Evolutionary conservation across 2,888 invertebrate genomes (phyloP).

Genomic region (Erannis defoliaria): DNA sequence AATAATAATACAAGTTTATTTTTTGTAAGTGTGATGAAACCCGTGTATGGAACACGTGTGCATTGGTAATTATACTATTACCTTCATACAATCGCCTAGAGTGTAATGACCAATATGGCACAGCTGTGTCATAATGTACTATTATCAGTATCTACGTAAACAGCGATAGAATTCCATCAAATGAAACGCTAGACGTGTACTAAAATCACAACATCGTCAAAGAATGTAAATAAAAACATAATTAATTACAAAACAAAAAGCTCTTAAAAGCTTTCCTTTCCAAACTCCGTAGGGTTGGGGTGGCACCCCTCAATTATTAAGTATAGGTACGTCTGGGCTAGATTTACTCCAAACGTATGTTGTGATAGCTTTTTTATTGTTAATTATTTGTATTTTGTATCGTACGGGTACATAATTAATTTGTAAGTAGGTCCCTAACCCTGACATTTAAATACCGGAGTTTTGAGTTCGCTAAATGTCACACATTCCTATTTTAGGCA

Average conservation of each 20-base stretch:
- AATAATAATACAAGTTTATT: too few species aligned
- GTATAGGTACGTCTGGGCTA: conserved; percentile 72
- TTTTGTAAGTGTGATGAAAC: too few species aligned
- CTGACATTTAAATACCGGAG: conserved; percentile 42
- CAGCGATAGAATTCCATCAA: conserved; percentile 28
- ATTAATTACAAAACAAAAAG: conserved; percentile 85
- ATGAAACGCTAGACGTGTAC: conserved; percentile 31
- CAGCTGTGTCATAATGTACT: too few species aligned
- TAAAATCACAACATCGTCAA: conserved; percentile 62
- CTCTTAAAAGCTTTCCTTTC: conserved; percentile 85
- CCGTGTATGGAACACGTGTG: too few species aligned
- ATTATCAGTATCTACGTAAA: background rate
- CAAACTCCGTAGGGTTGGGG: conserved; percentile 79
- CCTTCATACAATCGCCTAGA: too few species aligned
- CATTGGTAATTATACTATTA: too few species aligned
- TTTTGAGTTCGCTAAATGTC: conserved; percentile 40
- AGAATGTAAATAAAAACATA: conserved; percentile 73
- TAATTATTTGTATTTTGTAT: conserved; percentile 33
- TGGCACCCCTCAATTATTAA: conserved; percentile 76
- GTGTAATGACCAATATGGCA: too few species aligned
- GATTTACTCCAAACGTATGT: conserved; percentile 71
- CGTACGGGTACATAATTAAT: conserved; percentile 31
- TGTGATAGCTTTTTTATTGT: conserved; percentile 41
- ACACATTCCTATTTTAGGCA: conserved; percentile 26
- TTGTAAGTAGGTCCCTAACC: conserved; percentile 42